phyloP scores from a whole-genome alignment of 2,113 vertebrate genomes.

The Spea bombifrons region DNA sequence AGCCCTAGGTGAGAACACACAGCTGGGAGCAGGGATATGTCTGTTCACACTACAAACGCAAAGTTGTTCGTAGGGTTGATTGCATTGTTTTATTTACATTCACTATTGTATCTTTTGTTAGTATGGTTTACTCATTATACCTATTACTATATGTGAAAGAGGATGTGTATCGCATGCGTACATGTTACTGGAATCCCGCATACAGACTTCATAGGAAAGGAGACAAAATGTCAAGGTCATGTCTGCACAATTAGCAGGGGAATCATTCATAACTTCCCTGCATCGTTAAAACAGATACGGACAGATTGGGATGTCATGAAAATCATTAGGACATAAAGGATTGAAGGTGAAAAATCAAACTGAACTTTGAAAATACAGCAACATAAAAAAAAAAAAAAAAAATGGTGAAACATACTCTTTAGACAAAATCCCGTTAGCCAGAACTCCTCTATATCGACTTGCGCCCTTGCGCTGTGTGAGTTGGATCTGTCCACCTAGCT shows the following conservation, averaged over 20 bases:
- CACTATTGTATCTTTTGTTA: not conserved
- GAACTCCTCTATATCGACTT: conserved; percentile 67
- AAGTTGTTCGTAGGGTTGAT: too few relatives aligned
- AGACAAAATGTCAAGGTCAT: conserved; percentile 48
- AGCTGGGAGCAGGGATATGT: too few relatives aligned
- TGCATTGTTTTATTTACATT: too few relatives aligned
- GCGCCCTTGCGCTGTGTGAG: conserved; percentile 71
- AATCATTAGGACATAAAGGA: not conserved
- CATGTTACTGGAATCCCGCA: fast-evolving
- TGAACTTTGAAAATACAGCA: too few relatives aligned
- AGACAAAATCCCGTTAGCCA: conserved; percentile 75
- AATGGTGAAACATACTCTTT: conserved; percentile 69
- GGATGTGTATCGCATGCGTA: not conserved
- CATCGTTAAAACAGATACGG: conserved; percentile 25
- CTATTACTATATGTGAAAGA: conserved; percentile 22
- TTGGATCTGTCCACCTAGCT: conserved; percentile 74
- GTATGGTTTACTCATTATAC: not conserved
- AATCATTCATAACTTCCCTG: fast-evolving
- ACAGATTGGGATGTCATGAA: conserved; percentile 43
- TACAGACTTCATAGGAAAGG: conserved; percentile 10
- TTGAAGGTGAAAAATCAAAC: too few relatives aligned
- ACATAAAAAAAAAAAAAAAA: too few relatives aligned
- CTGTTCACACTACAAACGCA: too few relatives aligned
- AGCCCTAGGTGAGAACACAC: too few relatives aligned
- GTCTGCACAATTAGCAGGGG: fast-evolving